A percentile compares a stretch with the other conserved stretches of the same genome.
Evolutionary conservation across 2,888 invertebrate genomes (phyloP).

Genomic region (Drosophila glabriapex): DNA sequence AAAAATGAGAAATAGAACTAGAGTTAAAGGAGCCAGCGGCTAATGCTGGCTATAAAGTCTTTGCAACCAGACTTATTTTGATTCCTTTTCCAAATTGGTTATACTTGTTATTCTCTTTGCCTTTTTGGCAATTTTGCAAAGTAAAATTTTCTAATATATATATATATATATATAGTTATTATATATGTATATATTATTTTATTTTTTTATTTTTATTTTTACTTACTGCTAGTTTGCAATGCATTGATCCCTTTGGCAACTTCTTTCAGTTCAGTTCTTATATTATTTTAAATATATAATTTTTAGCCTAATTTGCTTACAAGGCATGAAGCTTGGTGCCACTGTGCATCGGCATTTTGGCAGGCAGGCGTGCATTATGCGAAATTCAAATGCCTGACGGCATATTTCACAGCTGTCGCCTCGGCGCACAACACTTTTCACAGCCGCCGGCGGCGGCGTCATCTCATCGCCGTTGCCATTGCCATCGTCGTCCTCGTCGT

Average conservation of each 20-base stretch:
- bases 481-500: background rate
- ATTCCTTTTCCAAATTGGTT: no score
- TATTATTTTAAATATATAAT: background rate
- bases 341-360: slow-evolving; percentile 64
- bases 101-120: background rate
- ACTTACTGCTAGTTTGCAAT: background rate
- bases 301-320: background rate
- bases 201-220: no score
- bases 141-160: no score
- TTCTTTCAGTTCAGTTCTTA: background rate
- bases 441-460: slow-evolving; percentile 49
- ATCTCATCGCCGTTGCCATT: slow-evolving; percentile 4
- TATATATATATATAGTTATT: no score
- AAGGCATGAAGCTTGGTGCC: slow-evolving; percentile 9
- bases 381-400: slow-evolving; percentile 82
- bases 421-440: slow-evolving; percentile 70
- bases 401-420: slow-evolving; percentile 82
- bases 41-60: no score
- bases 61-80: no score
- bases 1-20: background rate
- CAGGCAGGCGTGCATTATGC: slow-evolving; percentile 81
- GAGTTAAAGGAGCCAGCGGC: background rate
- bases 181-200: no score
- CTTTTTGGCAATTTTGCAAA: background rate
- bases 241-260: background rate